A percentile compares a stretch with the other conserved stretches of the same genome.
Conservation (phyloP, 2,797 vertebrate genomes). For the Delichon dasypus region DNA sequence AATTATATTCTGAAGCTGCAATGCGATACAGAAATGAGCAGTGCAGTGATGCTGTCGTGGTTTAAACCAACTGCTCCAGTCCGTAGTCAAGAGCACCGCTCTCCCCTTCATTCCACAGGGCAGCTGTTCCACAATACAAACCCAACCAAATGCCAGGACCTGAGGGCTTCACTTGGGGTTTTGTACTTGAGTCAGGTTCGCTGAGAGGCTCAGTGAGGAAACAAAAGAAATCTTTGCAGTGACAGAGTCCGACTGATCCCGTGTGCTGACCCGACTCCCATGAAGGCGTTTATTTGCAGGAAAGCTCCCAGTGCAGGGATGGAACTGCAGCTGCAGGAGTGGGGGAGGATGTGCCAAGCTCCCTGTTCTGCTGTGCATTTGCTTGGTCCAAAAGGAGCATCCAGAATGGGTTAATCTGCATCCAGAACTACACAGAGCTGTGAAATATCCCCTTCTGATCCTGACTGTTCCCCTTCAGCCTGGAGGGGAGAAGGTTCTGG, state of each 20-base stretch:
- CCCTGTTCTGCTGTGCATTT: background rate
- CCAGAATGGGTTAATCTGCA: background rate
- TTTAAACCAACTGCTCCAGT: background rate
- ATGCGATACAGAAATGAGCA: background rate
- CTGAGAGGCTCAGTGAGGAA: background rate
- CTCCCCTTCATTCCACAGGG: background rate
- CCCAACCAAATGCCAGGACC: background rate
- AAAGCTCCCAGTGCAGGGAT: background rate
- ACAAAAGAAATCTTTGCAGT: background rate
- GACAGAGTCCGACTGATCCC: background rate
- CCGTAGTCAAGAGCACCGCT: background rate
- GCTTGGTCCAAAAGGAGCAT: background rate
- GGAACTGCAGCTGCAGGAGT: background rate
- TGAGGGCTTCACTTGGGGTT: background rate
- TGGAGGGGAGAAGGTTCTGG: background rate
- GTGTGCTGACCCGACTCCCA: fast-evolving
- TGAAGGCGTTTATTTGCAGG: background rate
- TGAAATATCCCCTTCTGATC: background rate
- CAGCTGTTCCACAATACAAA: background rate
- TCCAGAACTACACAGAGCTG: background rate
- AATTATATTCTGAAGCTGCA: background rate
- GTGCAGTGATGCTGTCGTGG: background rate
- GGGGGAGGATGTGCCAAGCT: background rate
- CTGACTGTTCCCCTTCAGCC: background rate
- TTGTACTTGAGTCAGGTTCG: background rate